Evolutionary conservation across 2,113 vertebrate species (phyloP).

Genomic region (Laticauda colubrina): DNA sequence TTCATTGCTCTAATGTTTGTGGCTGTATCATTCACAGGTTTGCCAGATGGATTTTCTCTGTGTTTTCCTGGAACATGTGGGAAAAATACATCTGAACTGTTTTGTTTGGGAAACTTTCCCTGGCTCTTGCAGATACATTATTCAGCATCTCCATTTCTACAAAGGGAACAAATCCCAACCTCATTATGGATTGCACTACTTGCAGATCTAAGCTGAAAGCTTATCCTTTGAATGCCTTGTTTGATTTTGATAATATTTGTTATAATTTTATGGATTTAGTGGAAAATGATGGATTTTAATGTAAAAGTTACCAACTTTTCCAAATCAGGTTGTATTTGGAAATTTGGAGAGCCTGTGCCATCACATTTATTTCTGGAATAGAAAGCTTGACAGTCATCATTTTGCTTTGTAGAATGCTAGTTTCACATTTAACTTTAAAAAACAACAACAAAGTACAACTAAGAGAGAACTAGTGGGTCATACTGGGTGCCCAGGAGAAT

Average conservation of each 20-base stretch:
- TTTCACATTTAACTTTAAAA: neutral
- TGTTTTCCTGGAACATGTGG: conserved; percentile 32
- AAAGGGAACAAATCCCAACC: neutral
- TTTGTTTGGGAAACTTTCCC: conserved; percentile 22
- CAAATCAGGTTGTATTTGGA: neutral
- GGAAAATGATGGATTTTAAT: neutral
- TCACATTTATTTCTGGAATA: neutral
- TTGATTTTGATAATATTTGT: neutral
- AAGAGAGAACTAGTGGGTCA: neutral
- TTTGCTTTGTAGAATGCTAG: neutral
- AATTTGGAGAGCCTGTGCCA: neutral
- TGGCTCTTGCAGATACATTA: conserved; percentile 7
- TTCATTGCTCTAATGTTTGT: conserved; percentile 13
- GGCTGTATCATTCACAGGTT: neutral
- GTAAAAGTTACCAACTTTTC: neutral
- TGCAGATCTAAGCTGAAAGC: neutral
- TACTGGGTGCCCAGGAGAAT: neutral
- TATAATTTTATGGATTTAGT: neutral
- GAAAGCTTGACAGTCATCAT: neutral
- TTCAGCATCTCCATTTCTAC: neutral
- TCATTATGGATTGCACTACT: neutral
- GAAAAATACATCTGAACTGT: neutral
- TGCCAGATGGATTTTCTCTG: neutral
- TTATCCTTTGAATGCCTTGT: neutral
- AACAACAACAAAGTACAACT: neutral